Evolutionary conservation across 2,797 vertebrate genomes (phyloP).

Genomic region (Cirrhinus molitorella): DNA sequence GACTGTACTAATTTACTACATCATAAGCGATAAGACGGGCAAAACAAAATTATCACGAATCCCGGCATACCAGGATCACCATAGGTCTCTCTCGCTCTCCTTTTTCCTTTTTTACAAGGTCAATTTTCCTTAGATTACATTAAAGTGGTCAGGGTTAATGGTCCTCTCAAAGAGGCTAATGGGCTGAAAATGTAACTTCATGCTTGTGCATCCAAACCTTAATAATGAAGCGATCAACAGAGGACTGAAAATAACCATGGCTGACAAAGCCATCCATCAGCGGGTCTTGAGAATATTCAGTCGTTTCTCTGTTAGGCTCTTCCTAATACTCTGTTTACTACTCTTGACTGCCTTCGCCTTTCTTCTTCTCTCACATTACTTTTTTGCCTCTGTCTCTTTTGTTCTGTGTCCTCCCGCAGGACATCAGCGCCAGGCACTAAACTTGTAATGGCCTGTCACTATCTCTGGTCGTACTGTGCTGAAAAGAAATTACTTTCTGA

Average conservation of each 20-base stretch:
- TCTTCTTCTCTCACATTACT: conserved; percentile 6
- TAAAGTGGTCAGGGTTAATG: conserved; percentile 19
- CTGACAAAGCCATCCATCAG: conserved; percentile 35
- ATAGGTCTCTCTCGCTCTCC: background rate
- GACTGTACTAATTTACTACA: background rate
- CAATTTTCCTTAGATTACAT: conserved; percentile 29
- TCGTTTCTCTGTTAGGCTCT: background rate
- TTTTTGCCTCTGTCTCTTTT: conserved; percentile 28
- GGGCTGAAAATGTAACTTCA: conserved; percentile 25
- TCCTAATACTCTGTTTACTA: conserved; percentile 13
- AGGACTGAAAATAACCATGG: background rate
- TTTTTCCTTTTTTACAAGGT: conserved; percentile 13
- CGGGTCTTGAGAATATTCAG: background rate
- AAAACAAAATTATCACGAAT: background rate
- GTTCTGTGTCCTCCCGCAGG: conserved; percentile 36
- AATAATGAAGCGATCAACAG: conserved; percentile 40
- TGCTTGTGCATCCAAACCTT: conserved; percentile 32
- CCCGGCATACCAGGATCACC: background rate
- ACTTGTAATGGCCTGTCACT: conserved; percentile 54
- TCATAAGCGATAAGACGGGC: background rate
- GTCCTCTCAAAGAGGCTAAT: conserved; percentile 35
- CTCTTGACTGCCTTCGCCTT: conserved; percentile 10
- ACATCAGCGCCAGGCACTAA: conserved; percentile 32
- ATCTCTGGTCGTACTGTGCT: conserved; percentile 39
- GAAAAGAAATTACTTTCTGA: conserved; percentile 54